Conservation (phyloP, 1,140 invertebrate species). For the Bilobella aurantiaca region DNA sequence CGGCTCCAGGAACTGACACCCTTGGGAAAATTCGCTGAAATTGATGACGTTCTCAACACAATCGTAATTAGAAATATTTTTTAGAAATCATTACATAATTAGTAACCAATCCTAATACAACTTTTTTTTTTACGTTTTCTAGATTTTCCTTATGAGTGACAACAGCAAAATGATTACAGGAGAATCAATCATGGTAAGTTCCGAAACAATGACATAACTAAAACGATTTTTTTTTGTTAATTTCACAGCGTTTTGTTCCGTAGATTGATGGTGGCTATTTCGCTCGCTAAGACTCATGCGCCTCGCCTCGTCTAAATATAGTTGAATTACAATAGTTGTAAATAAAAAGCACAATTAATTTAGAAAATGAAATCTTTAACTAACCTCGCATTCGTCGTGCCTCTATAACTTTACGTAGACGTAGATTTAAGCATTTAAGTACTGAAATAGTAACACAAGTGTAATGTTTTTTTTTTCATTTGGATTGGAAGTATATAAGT, state of each 20-base stretch:
- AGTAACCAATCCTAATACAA: neutral
- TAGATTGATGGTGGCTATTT: neutral
- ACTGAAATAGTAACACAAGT: too few species aligned
- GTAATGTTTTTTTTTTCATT: too few species aligned
- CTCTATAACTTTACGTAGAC: too few species aligned
- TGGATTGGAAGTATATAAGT: too few species aligned
- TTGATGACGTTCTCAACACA: neutral
- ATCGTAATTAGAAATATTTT: too few species aligned
- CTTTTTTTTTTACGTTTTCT: neutral
- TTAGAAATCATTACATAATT: neutral
- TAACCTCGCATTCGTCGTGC: too few species aligned
- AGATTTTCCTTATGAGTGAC: neutral
- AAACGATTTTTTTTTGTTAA: neutral
- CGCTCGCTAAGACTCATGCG: neutral
- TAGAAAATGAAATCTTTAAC: too few species aligned
- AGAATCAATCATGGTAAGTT: neutral
- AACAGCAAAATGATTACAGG: conserved; percentile 3
- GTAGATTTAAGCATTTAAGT: too few species aligned
- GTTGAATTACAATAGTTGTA: too few species aligned
- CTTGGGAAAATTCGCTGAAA: neutral
- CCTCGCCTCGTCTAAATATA: too few species aligned
- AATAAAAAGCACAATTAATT: too few species aligned
- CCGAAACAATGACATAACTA: neutral
- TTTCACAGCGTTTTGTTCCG: neutral
- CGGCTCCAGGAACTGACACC: neutral